These are phyloP conservation scores for Acinonyx jubatus DNA, from an alignment of 2,113 vertebrate species.

Conservation along the genomic window DNA sequence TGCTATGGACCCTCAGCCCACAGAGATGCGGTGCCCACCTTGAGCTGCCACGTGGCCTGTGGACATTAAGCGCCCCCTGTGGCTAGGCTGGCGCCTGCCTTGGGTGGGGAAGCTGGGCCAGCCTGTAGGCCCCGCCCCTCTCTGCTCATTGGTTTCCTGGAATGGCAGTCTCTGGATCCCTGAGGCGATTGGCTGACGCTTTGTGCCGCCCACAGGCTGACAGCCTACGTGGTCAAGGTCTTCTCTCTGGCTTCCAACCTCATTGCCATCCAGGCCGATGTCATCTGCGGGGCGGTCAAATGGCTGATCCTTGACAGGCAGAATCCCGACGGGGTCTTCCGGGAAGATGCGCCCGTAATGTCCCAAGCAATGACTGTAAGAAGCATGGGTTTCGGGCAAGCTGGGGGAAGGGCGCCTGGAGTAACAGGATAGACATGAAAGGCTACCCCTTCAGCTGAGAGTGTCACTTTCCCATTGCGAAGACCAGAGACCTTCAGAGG, in stretches of 20 bases:
- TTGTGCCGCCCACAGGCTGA: slow-evolving; percentile 86
- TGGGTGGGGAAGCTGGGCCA: rapidly evolving
- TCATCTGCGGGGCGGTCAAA: slow-evolving; percentile 90
- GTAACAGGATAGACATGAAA: neutral
- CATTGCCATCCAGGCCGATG: slow-evolving; percentile 75
- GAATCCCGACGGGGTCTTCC: slow-evolving; percentile 89
- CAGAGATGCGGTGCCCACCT: neutral
- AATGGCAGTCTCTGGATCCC: neutral
- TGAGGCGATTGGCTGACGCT: neutral
- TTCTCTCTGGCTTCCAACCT: slow-evolving; percentile 87
- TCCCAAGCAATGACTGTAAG: slow-evolving; percentile 88
- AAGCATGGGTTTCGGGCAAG: neutral
- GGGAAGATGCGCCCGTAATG: slow-evolving; percentile 82
- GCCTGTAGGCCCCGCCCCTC: neutral
- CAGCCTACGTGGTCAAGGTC: slow-evolving; percentile 93
- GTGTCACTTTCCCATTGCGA: too few species aligned
- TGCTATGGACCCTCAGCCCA: neutral
- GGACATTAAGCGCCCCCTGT: neutral
- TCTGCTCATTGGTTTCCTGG: neutral
- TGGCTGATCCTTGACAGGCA: slow-evolving; percentile 91
- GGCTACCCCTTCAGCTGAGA: neutral
- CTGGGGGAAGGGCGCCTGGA: neutral
- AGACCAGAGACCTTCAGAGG: neutral
- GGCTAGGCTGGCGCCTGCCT: rapidly evolving
- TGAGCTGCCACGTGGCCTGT: neutral